phyloP scores from a whole-genome alignment of 92 coral and sea anemone species.

The Epizoanthus rinbou region DNA sequence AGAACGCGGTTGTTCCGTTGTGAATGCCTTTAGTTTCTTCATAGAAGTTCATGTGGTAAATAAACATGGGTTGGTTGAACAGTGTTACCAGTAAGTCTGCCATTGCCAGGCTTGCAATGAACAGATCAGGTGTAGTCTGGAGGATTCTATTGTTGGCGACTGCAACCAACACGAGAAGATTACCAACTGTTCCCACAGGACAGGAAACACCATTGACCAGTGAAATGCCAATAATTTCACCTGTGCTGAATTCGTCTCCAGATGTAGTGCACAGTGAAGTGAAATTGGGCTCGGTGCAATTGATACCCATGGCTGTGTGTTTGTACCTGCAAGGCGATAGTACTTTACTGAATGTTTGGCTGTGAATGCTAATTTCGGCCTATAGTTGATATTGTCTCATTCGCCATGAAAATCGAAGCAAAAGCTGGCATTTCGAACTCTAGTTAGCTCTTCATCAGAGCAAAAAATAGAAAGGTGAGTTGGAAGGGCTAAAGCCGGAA shows the following conservation, averaged over 20 bases:
- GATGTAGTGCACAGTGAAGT: no score
- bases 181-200: conserved; percentile 9
- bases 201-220: neutral
- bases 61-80: neutral
- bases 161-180: conserved; percentile 9
- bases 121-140: conserved; percentile 5
- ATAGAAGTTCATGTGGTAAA: neutral
- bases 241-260: neutral
- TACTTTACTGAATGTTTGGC: no score
- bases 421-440: no score
- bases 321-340: no score
- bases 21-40: neutral
- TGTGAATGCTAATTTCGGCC: no score
- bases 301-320: no score
- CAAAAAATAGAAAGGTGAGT: no score
- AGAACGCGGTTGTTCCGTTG: neutral
- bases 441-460: no score
- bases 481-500: no score
- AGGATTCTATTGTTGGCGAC: conserved; percentile 11
- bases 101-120: conserved; percentile 7
- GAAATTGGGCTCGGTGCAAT: no score
- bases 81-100: conserved; percentile 1
- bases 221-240: conserved; percentile 9
- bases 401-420: no score
- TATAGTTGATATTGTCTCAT: no score